phyloP scores from a whole-genome alignment of 1,140 invertebrate genomes.

The Heliconius eleuchia region DNA sequence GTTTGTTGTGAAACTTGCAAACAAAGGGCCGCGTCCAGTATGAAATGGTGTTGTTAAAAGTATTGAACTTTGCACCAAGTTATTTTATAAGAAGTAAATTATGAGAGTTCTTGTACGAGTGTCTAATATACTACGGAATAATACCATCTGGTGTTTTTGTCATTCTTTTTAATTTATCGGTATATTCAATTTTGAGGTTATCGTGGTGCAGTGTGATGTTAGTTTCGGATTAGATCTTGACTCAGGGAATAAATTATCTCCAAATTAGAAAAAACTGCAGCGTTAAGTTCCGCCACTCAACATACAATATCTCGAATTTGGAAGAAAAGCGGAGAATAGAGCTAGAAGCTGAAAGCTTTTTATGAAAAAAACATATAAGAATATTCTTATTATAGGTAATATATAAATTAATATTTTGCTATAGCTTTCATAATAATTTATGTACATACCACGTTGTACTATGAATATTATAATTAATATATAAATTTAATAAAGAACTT shows the following conservation, averaged over 20 bases:
- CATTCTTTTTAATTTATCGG: background rate
- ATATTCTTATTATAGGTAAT: too few species aligned
- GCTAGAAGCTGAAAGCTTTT: too few species aligned
- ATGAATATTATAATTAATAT: background rate
- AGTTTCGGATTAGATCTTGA: background rate
- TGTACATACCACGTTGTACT: too few species aligned
- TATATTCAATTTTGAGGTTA: background rate
- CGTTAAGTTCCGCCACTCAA: too few species aligned
- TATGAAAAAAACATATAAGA: too few species aligned
- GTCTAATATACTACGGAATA: background rate
- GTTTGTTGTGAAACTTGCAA: constrained; percentile 66
- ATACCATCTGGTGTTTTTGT: background rate
- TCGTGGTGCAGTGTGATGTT: background rate
- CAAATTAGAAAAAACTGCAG: too few species aligned
- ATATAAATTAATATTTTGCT: too few species aligned
- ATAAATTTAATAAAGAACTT: background rate
- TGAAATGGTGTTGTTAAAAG: constrained; percentile 55
- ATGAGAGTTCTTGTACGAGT: background rate
- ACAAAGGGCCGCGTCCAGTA: constrained; percentile 59
- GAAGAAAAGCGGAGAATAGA: too few species aligned
- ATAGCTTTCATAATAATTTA: too few species aligned
- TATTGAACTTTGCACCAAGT: constrained; percentile 30
- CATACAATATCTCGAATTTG: too few species aligned
- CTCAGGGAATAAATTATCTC: too few species aligned
- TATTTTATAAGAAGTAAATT: constrained; percentile 12